phyloP scores from a whole-genome alignment of 2,888 invertebrate species.

The Cloeon dipterum region DNA sequence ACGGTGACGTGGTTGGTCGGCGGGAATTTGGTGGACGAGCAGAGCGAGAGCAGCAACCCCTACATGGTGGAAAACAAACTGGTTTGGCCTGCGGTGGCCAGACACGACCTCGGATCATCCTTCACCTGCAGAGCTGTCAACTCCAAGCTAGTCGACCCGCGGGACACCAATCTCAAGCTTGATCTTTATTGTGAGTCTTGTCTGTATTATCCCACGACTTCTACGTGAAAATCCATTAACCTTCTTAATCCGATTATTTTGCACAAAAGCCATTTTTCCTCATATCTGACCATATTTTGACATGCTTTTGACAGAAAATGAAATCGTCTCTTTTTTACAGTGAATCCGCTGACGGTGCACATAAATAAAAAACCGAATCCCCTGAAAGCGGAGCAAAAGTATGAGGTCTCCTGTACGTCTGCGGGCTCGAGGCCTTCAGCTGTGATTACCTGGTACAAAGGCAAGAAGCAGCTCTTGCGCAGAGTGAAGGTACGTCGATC shows the following conservation, averaged over 20 bases:
- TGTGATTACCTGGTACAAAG: conserved; percentile 74
- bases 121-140: conserved; percentile 77
- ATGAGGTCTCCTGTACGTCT: conserved; percentile 64
- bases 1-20: conserved; percentile 65
- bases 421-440: conserved; percentile 70
- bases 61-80: conserved; percentile 70
- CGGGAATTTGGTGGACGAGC: conserved; percentile 55
- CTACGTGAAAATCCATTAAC: neutral
- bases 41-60: conserved; percentile 62
- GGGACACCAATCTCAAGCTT: conserved; percentile 47
- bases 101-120: conserved; percentile 61
- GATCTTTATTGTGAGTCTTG: conserved; percentile 54
- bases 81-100: conserved; percentile 42
- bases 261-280: too few relatives aligned
- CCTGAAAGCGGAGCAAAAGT: conserved; percentile 59
- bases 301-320: neutral
- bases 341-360: conserved; percentile 58
- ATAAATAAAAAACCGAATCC: conserved; percentile 41
- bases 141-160: conserved; percentile 58
- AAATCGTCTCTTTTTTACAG: conserved; percentile 31
- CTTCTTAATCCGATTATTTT: neutral
- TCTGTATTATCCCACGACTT: neutral
- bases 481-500: conserved; percentile 46
- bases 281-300: too few relatives aligned
- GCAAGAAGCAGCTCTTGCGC: conserved; percentile 55